Evolutionary conservation across 2,797 vertebrate species (phyloP).

Genomic region (Macropodus opercularis): DNA sequence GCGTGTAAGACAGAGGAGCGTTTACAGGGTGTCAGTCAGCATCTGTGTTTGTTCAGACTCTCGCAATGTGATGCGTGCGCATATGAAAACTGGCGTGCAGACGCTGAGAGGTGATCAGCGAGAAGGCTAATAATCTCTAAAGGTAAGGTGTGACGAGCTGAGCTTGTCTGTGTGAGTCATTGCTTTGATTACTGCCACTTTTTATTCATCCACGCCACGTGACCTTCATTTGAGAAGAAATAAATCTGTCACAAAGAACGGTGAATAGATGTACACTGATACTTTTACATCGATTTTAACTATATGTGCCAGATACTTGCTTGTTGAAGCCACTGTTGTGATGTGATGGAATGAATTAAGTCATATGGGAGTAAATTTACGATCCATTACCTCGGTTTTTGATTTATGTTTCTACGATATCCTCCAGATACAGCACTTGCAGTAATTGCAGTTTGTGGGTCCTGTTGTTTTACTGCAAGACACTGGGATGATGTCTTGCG

Average conservation of each 20-base stretch:
- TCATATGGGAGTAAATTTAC: too few species aligned
- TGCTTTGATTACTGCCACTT: conserved; percentile 14
- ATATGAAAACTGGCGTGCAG: too few species aligned
- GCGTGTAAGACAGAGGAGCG: conserved; percentile 3
- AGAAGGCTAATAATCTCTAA: conserved; percentile 14
- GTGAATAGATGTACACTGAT: too few species aligned
- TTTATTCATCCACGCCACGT: conserved; percentile 20
- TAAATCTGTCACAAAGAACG: too few species aligned
- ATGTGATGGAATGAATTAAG: too few species aligned
- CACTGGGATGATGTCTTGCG: too few species aligned
- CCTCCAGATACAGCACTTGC: too few species aligned
- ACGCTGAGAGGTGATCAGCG: conserved; percentile 30
- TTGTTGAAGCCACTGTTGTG: too few species aligned
- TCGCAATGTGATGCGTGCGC: background rate
- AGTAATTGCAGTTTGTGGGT: too few species aligned
- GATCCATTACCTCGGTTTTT: too few species aligned
- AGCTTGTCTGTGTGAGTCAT: conserved; percentile 27
- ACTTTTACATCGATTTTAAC: background rate
- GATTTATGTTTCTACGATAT: too few species aligned
- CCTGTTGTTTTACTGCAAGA: too few species aligned
- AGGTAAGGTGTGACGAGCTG: conserved; percentile 15
- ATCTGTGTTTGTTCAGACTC: conserved; percentile 47
- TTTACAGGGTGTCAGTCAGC: conserved; percentile 30
- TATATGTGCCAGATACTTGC: background rate
- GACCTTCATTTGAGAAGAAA: background rate